A percentile compares a stretch with the other conserved stretches of the same genome.
These are phyloP conservation scores for Heliconius nattereri DNA, from an alignment of 1,140 invertebrate genomes.

Conservation along the genomic window DNA sequence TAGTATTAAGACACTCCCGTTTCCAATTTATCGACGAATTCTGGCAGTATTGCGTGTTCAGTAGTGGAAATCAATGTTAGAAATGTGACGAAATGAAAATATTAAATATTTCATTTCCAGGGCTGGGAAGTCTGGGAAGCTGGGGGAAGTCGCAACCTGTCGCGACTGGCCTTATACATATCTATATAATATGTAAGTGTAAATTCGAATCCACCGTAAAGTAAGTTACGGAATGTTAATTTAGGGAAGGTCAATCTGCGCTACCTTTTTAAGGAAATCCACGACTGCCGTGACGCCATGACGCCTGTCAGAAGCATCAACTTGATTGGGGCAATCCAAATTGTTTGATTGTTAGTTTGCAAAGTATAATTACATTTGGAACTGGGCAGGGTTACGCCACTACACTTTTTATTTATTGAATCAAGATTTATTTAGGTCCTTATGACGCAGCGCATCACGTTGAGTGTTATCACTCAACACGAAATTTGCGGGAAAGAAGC, in stretches of 20 bases:
- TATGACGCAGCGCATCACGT: too few relatives aligned
- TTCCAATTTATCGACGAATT: too few relatives aligned
- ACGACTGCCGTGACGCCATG: background rate
- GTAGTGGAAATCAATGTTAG: background rate
- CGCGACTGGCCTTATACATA: too few relatives aligned
- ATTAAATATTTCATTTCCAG: background rate
- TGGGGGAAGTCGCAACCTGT: too few relatives aligned
- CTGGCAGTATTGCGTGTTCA: background rate
- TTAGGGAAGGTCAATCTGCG: background rate
- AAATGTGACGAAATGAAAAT: background rate
- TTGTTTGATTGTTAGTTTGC: conserved; percentile 1
- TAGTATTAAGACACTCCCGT: background rate
- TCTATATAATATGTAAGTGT: too few relatives aligned
- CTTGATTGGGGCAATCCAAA: conserved; percentile 15
- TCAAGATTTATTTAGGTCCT: too few relatives aligned
- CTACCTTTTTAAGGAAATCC: conserved; percentile 2
- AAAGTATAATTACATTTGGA: background rate
- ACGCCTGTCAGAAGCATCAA: conserved; percentile 10
- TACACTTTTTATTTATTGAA: too few relatives aligned
- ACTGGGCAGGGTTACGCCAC: too few relatives aligned
- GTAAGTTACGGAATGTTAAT: background rate
- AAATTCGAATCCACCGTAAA: background rate
- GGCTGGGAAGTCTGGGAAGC: too few relatives aligned
- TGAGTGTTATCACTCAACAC: too few relatives aligned
- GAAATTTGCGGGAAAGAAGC: too few relatives aligned